Percentiles rank a stretch among this genome's conserved stretches.
phyloP scores from a whole-genome alignment of 1,140 invertebrate genomes.

The Danaus plexippus region DNA sequence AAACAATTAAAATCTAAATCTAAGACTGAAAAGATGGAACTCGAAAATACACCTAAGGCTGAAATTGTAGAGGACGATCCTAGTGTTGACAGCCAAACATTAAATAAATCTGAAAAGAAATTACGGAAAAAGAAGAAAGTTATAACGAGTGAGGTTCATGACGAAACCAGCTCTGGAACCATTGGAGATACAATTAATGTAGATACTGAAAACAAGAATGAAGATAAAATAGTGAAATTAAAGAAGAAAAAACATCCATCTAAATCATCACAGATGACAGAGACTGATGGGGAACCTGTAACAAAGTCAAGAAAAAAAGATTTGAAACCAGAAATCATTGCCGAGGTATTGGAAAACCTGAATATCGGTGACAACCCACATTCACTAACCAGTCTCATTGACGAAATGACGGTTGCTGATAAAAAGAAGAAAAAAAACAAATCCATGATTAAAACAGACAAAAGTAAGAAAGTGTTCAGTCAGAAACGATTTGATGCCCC shows the following conservation, averaged over 20 bases:
- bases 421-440: conserved; percentile 43
- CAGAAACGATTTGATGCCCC: conserved; percentile 4
- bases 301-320: conserved; percentile 32
- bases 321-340: conserved; percentile 40
- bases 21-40: conserved; percentile 2
- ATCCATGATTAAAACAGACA: conserved; percentile 25
- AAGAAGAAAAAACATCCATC: conserved; percentile 39
- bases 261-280: conserved; percentile 21
- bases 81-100: background rate
- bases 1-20: conserved; percentile 1
- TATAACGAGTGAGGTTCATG: no score
- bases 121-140: conserved; percentile 14
- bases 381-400: conserved; percentile 45
- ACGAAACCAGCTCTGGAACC: background rate
- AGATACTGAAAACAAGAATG: conserved; percentile 14
- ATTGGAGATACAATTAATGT: conserved; percentile 5
- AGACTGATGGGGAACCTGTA: conserved; percentile 27
- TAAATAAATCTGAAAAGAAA: conserved; percentile 8
- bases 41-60: conserved; percentile 1
- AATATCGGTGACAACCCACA: conserved; percentile 56
- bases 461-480: conserved; percentile 10
- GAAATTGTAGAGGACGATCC: background rate
- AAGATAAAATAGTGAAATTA: conserved; percentile 27
- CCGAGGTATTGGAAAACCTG: conserved; percentile 49
- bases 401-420: conserved; percentile 54